Base-by-base conservation (phyloP, 2,113 vertebrate genomes). In the Ptychochromis oligacanthus region DNA sequence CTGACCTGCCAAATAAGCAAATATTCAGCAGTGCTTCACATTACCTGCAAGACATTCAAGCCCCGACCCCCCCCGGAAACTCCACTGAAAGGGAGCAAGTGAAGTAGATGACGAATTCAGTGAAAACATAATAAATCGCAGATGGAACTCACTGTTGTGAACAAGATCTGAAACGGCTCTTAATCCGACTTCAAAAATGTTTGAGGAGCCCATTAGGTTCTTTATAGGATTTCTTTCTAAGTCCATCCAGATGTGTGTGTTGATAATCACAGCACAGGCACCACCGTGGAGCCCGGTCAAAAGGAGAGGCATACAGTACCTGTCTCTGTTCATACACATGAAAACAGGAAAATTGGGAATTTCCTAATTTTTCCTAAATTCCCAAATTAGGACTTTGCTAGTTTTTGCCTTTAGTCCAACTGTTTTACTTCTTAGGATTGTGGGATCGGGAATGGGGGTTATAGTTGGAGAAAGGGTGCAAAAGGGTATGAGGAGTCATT, bases 151-250 rank as follows among this genome's bases (percentile, higher is more conserved):
- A 92, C 80, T 95, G 87, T 94, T 88, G 89, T 89, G 87, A 93
- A 90, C 84, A 84, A 94, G 90, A 94, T 93, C 88, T 93, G 72
- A 94, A 94, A 91, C 77, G 12, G 80, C 90, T 94, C 87, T 91
- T 94, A 93, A 95, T 95, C 92, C 94, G 91, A 90, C 93, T 87
- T 91, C 90, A 88, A 86, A 94, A 94, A 94, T 93, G 91, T 93
- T 93, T 80, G 82, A 87, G 78, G 89, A 93, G 91, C 93, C 92
- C 75, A 93, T 95, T 95, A 95, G 86, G 86, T 87, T 79, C 85
- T 95, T 95, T 94, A 95, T 94, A 94, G 93, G 91, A 94, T 93
- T 95, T 93, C 82, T 91, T 82, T 85, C 93, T 95, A 95, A 95
- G 86, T 86, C 84, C 78, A 88, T 92, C 94, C 95, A 96, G 95